phyloP scores from a whole-genome alignment of 2,113 vertebrate genomes.

The Hemiscyllium ocellatum region DNA sequence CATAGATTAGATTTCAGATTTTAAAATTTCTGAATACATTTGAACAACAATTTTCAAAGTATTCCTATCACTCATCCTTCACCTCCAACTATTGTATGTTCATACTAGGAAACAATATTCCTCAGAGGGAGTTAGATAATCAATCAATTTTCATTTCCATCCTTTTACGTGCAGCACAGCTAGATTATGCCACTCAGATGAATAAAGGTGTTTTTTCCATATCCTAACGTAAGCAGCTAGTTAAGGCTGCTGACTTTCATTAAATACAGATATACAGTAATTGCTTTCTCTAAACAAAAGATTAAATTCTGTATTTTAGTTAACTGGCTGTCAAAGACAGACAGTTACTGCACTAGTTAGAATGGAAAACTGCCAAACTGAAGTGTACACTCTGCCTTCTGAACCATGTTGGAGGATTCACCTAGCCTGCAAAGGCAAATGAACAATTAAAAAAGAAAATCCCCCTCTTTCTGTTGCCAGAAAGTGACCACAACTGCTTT shows the following conservation, averaged over 20 bases:
- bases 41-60: background rate
- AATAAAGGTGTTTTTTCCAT: background rate
- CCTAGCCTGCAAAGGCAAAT: no score
- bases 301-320: background rate
- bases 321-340: background rate
- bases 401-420: background rate
- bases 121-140: background rate
- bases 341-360: background rate
- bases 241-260: background rate
- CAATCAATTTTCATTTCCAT: background rate
- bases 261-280: background rate
- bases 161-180: background rate
- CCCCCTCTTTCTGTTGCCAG: no score
- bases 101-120: background rate
- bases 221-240: background rate
- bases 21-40: background rate
- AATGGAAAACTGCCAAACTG: background rate
- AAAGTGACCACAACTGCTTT: no score
- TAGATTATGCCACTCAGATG: background rate
- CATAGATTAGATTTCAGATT: background rate
- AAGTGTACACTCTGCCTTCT: background rate
- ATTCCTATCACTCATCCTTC: background rate
- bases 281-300: background rate
- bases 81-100: no score
- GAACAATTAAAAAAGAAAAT: no score